Conservation (phyloP, 1,140 invertebrate genomes). For the Hyposmocoma kahamanoa region DNA sequence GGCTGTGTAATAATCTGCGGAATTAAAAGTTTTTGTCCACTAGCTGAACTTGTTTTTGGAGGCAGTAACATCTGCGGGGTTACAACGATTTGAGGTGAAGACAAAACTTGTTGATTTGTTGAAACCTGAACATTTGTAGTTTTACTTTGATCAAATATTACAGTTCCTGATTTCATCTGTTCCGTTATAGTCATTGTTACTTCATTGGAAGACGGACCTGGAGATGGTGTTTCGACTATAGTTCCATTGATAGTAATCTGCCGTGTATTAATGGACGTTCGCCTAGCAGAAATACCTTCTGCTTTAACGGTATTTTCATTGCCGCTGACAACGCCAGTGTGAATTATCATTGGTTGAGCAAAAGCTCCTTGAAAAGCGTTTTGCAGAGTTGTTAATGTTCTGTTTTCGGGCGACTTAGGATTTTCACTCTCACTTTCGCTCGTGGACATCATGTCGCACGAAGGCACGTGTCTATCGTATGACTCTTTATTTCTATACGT, state of each 20-base stretch:
- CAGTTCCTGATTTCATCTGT: constrained; percentile 65
- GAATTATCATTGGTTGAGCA: constrained; percentile 67
- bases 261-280: constrained; percentile 69
- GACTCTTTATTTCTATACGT: constrained; percentile 92
- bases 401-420: constrained; percentile 71
- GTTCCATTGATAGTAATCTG: constrained; percentile 73
- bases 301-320: constrained; percentile 65
- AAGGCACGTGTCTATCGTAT: constrained; percentile 86
- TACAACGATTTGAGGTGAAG: constrained; percentile 69
- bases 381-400: constrained; percentile 67
- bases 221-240: constrained; percentile 70
- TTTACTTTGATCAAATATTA: constrained; percentile 64
- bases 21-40: constrained; percentile 54
- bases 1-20: constrained; percentile 65
- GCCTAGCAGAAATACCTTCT: constrained; percentile 58
- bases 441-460: constrained; percentile 84
- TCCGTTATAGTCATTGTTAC: constrained; percentile 69
- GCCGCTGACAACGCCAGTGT: constrained; percentile 59
- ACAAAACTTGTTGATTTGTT: constrained; percentile 60
- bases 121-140: constrained; percentile 61
- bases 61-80: constrained; percentile 66
- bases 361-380: constrained; percentile 69
- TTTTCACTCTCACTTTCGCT: constrained; percentile 83
- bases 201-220: constrained; percentile 59
- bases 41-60: constrained; percentile 59